These are phyloP conservation scores for Somateria mollissima DNA, from an alignment of 2,797 vertebrate genomes.

Conservation along the genomic window DNA sequence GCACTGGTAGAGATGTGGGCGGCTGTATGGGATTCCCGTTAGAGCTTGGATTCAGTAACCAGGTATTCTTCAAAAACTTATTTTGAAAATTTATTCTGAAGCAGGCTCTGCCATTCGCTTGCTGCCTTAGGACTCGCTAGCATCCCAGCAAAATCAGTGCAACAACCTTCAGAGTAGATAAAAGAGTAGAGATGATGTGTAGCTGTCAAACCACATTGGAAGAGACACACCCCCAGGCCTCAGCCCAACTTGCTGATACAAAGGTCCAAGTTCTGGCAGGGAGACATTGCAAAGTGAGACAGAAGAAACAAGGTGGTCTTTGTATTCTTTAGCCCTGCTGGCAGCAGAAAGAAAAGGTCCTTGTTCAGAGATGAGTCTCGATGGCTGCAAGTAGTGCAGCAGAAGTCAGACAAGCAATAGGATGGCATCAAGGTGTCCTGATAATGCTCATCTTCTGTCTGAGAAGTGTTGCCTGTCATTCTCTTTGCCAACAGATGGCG, in stretches of 20 bases:
- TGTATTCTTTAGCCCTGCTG: neutral
- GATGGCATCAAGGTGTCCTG: neutral
- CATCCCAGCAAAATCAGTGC: neutral
- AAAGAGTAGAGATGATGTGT: neutral
- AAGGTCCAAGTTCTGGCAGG: neutral
- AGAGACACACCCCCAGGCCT: neutral
- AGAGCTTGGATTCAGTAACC: neutral
- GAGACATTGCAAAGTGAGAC: neutral
- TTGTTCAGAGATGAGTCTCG: neutral
- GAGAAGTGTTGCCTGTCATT: neutral
- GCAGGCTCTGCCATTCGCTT: neutral
- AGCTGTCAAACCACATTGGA: neutral
- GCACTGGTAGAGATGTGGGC: neutral
- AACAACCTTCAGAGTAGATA: neutral
- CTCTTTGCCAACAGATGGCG: conserved; percentile 72
- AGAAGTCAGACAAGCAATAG: neutral
- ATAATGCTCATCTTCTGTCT: neutral
- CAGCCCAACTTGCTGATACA: neutral
- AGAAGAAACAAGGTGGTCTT: neutral
- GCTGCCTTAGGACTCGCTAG: neutral
- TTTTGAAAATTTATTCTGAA: neutral
- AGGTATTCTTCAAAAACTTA: neutral
- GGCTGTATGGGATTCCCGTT: neutral
- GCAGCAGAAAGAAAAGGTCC: neutral
- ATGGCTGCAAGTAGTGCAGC: neutral